phyloP scores from a whole-genome alignment of 2,113 vertebrate species.

The Drymodes brunneopygia region DNA sequence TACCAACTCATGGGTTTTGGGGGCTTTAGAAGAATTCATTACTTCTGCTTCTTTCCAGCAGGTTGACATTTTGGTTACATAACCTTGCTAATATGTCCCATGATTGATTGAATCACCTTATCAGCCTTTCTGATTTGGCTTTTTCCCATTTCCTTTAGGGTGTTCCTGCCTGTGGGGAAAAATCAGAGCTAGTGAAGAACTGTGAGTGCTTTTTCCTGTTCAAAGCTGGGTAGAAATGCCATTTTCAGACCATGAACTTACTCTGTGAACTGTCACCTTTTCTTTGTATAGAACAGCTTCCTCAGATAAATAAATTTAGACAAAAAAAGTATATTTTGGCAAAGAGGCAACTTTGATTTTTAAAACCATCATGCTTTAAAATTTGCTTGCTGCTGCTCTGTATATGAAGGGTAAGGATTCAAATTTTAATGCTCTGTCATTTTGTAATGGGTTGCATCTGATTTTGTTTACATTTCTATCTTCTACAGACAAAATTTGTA shows the following conservation, averaged over 20 bases:
- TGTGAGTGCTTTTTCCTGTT: neutral
- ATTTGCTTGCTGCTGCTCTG: neutral
- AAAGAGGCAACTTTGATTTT: neutral
- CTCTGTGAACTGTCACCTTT: neutral
- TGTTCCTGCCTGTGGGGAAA: neutral
- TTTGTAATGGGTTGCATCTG: neutral
- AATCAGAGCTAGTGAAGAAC: neutral
- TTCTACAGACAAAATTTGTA: neutral
- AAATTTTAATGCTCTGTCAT: neutral
- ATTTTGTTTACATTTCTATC: neutral
- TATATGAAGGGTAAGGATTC: neutral
- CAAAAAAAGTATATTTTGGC: neutral
- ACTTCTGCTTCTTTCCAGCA: neutral
- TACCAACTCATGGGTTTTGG: neutral
- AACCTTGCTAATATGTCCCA: neutral
- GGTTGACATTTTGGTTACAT: neutral
- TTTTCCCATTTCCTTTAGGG: neutral
- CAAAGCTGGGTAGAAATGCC: neutral
- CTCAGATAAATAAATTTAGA: neutral
- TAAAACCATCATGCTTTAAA: neutral
- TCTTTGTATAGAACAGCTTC: neutral
- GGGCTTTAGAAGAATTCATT: neutral
- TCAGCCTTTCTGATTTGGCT: neutral
- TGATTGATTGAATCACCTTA: neutral
- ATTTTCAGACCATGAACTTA: neutral